Percentiles rank a stretch among this genome's conserved stretches.
These are phyloP conservation scores for Pseudomyrmex concolor DNA, from an alignment of 1,140 invertebrate species.

Conservation along the genomic window DNA sequence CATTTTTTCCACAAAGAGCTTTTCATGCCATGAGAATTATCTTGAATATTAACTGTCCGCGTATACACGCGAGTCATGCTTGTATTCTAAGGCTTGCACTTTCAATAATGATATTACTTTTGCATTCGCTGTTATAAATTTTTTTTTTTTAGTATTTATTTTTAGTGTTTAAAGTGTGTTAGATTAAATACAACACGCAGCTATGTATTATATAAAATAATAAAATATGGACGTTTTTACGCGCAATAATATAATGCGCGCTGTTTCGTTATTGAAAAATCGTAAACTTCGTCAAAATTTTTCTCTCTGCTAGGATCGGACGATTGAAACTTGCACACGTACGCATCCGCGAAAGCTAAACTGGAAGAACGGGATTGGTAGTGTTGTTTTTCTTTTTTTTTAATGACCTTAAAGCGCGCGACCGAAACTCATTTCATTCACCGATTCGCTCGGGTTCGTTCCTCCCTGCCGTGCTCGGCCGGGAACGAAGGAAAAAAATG, in stretches of 20 bases:
- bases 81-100: not conserved
- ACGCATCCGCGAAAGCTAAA: conserved; percentile 50
- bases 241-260: too few relatives aligned
- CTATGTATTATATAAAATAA: too few relatives aligned
- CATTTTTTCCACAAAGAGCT: not conserved
- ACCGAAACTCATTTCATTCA: conserved; percentile 73
- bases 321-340: not conserved
- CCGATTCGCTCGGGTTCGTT: conserved; percentile 60
- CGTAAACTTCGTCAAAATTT: too few relatives aligned
- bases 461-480: conserved; percentile 43
- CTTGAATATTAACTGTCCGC: not conserved
- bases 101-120: not conserved
- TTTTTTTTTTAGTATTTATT: too few relatives aligned
- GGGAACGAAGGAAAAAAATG: conserved; percentile 60
- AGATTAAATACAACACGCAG: too few relatives aligned
- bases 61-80: too few relatives aligned
- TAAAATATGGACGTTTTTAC: too few relatives aligned
- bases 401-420: conserved; percentile 61
- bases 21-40: not conserved
- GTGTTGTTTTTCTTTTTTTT: not conserved
- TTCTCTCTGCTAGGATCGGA: too few relatives aligned
- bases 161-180: too few relatives aligned
- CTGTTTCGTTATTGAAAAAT: too few relatives aligned
- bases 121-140: too few relatives aligned
- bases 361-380: conserved; percentile 74